These are phyloP conservation scores for Actinia equina DNA, from an alignment of 64 coral and sea anemone species.

Conservation along the genomic window DNA sequence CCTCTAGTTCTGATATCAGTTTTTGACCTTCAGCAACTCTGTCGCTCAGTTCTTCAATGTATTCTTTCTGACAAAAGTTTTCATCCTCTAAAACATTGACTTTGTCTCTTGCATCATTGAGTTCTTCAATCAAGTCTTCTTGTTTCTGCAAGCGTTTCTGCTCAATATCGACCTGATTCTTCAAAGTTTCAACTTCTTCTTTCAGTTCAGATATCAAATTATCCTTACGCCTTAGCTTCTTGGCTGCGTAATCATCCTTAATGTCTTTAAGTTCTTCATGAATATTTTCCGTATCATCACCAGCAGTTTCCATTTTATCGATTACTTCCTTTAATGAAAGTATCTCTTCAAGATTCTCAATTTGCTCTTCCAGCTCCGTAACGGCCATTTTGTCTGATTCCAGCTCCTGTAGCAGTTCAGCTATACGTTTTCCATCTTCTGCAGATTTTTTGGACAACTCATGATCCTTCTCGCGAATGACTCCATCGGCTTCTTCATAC, in stretches of 20 bases:
- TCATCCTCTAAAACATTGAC: conserved; percentile 48
- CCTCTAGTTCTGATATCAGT: conserved; percentile 75
- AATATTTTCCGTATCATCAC: not conserved
- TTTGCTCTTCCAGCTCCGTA: not conserved
- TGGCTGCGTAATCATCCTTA: conserved; percentile 40
- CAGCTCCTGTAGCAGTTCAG: conserved; percentile 21
- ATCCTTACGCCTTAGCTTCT: conserved; percentile 22
- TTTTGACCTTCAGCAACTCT: conserved; percentile 84
- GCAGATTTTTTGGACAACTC: conserved; percentile 24
- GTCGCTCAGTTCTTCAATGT: conserved; percentile 79
- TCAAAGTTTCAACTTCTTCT: conserved; percentile 23
- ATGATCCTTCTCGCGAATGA: conserved; percentile 5
- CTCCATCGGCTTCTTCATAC: conserved; percentile 37
- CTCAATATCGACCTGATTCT: conserved; percentile 30
- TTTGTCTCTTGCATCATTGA: conserved; percentile 37
- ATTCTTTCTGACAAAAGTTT: conserved; percentile 54
- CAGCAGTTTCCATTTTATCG: not conserved
- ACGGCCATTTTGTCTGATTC: not conserved
- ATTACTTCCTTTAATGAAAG: conserved; percentile 15
- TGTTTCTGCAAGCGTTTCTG: conserved; percentile 22
- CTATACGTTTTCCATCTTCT: conserved; percentile 28
- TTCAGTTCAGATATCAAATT: conserved; percentile 13
- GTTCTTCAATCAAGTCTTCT: conserved; percentile 28
- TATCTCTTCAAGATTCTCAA: conserved; percentile 20
- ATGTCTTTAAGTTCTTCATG: conserved; percentile 22